These are phyloP conservation scores for Lateolabrax maculatus DNA, from an alignment of 2,797 vertebrate species.

Conservation along the genomic window DNA sequence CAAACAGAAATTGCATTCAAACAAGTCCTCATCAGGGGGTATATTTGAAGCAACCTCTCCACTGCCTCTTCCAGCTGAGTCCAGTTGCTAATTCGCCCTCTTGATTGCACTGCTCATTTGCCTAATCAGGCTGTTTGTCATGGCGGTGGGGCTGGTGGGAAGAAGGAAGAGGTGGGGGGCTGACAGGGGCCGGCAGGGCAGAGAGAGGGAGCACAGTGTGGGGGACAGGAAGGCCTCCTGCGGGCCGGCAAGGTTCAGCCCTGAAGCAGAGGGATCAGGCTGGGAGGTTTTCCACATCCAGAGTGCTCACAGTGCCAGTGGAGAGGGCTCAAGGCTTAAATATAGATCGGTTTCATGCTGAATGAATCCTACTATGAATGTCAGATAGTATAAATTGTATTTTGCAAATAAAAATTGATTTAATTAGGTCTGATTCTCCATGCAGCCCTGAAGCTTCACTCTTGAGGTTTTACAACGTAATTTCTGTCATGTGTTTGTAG, in stretches of 20 bases:
- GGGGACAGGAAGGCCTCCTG: conserved; percentile 4
- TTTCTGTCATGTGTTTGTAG: too few species aligned
- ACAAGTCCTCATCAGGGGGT: not conserved
- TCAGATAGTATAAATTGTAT: too few species aligned
- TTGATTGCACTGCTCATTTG: conserved; percentile 63
- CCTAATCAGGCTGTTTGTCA: conserved; percentile 59
- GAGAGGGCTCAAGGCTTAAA: not conserved
- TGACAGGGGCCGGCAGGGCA: not conserved
- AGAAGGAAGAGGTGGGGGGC: not conserved
- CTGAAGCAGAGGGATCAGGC: conserved; percentile 1
- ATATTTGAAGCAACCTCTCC: conserved; percentile 22
- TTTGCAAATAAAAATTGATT: too few species aligned
- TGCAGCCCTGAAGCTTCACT: too few species aligned
- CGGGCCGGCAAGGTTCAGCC: not conserved
- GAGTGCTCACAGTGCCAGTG: not conserved
- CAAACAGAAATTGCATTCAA: not conserved
- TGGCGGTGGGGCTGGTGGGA: not conserved
- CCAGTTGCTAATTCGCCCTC: conserved; percentile 33
- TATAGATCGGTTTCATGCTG: too few species aligned
- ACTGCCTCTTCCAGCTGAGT: conserved; percentile 37
- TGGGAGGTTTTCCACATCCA: not conserved
- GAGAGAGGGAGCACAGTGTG: conserved; percentile 2
- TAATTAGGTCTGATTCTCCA: too few species aligned
- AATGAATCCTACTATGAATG: too few species aligned
- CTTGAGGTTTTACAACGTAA: too few species aligned